Percentiles rank a stretch among this genome's conserved stretches.
These are phyloP conservation scores for Oenanthe melanoleuca DNA, from an alignment of 2,113 vertebrate genomes.

Conservation along the genomic window DNA sequence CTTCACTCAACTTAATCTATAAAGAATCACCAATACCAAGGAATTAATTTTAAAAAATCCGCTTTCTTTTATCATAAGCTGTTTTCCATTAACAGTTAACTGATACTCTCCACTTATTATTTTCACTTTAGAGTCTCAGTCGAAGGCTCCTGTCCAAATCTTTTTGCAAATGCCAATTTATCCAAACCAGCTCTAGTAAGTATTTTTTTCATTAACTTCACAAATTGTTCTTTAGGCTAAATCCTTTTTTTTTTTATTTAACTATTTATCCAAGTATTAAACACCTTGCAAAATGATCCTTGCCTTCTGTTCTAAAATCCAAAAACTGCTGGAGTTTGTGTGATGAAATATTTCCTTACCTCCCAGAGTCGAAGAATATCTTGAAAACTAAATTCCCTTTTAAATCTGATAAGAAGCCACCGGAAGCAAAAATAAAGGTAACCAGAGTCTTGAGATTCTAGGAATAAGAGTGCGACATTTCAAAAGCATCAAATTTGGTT, in stretches of 20 bases:
- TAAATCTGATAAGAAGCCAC: conserved; percentile 97
- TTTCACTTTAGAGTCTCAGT: background rate
- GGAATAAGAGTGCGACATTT: background rate
- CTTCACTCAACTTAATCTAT: background rate
- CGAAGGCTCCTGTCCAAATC: background rate
- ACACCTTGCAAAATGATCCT: background rate
- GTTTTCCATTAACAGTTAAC: background rate
- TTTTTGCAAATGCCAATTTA: background rate
- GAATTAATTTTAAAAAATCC: background rate
- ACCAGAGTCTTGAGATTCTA: conserved; percentile 97
- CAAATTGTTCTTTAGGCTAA: background rate
- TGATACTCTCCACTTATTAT: background rate
- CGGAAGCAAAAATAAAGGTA: conserved; percentile 99
- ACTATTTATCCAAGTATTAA: background rate
- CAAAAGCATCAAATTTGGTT: background rate
- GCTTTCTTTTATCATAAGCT: background rate
- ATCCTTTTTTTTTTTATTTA: background rate
- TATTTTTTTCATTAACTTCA: background rate
- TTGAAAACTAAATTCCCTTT: conserved; percentile 95
- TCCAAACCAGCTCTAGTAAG: background rate
- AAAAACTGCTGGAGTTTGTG: background rate
- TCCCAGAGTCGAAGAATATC: conserved; percentile 97
- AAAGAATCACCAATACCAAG: background rate
- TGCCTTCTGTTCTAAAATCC: background rate
- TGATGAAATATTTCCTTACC: conserved; percentile 76